Percentiles rank a stretch among this genome's conserved stretches.
These are phyloP conservation scores for Stomatorhinus ivindoensis DNA, from an alignment of 2,113 vertebrate species.

Conservation along the genomic window DNA sequence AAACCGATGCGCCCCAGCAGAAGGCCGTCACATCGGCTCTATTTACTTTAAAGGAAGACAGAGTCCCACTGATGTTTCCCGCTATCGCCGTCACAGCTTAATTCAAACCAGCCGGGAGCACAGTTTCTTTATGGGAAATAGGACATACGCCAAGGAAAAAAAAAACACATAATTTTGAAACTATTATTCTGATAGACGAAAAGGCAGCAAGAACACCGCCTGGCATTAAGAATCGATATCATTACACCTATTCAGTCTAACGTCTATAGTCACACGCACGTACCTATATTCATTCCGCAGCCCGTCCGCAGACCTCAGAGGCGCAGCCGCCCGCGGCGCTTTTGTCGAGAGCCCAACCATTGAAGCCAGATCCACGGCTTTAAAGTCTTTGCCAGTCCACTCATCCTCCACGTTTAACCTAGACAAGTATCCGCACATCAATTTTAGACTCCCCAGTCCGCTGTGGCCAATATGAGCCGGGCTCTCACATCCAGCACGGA, in stretches of 20 bases:
- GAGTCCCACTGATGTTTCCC: slow-evolving; percentile 49
- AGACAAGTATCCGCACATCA: slow-evolving; percentile 89
- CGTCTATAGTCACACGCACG: slow-evolving; percentile 19
- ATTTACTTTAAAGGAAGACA: slow-evolving; percentile 56
- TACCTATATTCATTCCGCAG: slow-evolving; percentile 82
- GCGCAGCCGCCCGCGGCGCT: slow-evolving; percentile 64
- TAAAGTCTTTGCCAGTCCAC: slow-evolving; percentile 77
- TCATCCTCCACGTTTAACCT: slow-evolving; percentile 94
- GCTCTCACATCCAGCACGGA: slow-evolving; percentile 84
- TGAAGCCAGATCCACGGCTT: slow-evolving; percentile 66
- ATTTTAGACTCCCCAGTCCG: slow-evolving; percentile 74
- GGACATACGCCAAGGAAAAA: not conserved
- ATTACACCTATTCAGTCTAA: not conserved
- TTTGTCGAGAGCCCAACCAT: slow-evolving; percentile 77
- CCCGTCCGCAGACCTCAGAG: slow-evolving; percentile 66
- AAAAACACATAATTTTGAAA: too few relatives aligned
- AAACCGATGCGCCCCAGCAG: slow-evolving; percentile 61
- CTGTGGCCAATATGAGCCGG: slow-evolving; percentile 61
- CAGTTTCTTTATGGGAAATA: not conserved
- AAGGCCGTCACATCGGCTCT: slow-evolving; percentile 63
- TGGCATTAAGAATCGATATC: not conserved
- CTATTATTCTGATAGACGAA: not conserved
- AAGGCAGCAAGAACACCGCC: not conserved
- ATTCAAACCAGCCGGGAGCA: not conserved
- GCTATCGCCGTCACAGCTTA: slow-evolving; percentile 30